A percentile compares a stretch with the other conserved stretches of the same genome.
Evolutionary conservation across 2,888 invertebrate species (phyloP).

Genomic region (Microplitis manilae): DNA sequence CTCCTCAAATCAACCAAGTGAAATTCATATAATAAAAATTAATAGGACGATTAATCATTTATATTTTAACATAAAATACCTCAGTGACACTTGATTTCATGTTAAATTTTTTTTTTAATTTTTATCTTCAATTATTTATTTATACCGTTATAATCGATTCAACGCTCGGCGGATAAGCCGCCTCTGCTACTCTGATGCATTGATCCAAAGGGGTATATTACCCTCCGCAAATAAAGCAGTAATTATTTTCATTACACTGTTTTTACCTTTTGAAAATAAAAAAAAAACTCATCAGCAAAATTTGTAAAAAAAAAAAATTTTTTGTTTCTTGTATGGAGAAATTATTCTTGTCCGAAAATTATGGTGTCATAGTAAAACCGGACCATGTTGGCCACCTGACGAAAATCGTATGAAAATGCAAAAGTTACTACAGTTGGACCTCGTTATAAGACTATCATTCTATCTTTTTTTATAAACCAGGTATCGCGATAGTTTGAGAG

Average conservation of each 20-base stretch:
- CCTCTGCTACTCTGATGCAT: neutral
- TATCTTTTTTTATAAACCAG: no score
- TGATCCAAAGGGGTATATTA: conserved; percentile 23
- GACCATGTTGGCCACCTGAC: no score
- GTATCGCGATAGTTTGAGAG: no score
- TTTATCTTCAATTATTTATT: neutral
- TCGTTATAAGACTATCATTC: no score
- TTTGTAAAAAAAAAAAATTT: neutral
- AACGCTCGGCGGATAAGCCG: conserved; percentile 12
- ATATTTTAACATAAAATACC: neutral
- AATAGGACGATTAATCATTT: neutral
- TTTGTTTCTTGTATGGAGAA: no score
- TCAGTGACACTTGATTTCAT: neutral
- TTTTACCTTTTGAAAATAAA: neutral
- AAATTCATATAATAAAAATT: conserved; percentile 1
- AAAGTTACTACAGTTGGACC: no score
- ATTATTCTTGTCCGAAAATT: no score
- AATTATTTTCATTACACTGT: neutral
- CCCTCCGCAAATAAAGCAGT: conserved; percentile 29
- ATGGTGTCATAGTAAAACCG: no score
- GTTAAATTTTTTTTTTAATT: neutral
- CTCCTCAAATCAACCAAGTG: conserved; percentile 4
- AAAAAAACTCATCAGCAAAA: neutral
- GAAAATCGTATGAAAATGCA: no score
- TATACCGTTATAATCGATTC: neutral